phyloP scores from a whole-genome alignment of 2,797 vertebrate genomes.

The Percopsis omiscomaycus region DNA sequence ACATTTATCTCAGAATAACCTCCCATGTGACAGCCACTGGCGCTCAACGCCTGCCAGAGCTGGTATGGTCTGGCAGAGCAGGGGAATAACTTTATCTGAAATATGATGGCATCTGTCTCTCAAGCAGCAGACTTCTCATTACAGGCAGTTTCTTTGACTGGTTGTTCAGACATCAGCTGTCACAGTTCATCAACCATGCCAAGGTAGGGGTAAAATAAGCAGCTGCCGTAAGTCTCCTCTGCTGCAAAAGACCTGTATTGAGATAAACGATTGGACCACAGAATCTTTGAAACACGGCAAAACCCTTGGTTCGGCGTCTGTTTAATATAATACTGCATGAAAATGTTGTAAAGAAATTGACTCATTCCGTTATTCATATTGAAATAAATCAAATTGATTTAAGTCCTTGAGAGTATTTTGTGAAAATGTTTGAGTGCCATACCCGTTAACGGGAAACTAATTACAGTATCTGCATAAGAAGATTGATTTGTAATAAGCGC shows the following conservation, averaged over 20 bases:
- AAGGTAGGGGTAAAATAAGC: slow-evolving; percentile 70
- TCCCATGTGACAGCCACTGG: slow-evolving; percentile 47
- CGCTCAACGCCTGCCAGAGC: slow-evolving; percentile 48
- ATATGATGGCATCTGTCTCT: slow-evolving; percentile 78
- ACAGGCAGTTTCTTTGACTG: slow-evolving; percentile 75
- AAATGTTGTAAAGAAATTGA: too few relatives aligned
- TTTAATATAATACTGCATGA: slow-evolving; percentile 13
- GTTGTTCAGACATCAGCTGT: slow-evolving; percentile 76
- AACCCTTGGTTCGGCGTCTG: slow-evolving; percentile 21
- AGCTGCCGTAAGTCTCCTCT: slow-evolving; percentile 67
- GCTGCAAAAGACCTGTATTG: slow-evolving; percentile 51
- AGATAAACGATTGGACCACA: slow-evolving; percentile 58
- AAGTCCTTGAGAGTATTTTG: too few relatives aligned
- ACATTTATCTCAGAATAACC: slow-evolving; percentile 53
- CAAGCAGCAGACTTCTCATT: slow-evolving; percentile 75
- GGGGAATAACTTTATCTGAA: slow-evolving; percentile 73
- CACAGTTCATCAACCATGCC: slow-evolving; percentile 73
- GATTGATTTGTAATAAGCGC: too few relatives aligned
- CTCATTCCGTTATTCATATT: too few relatives aligned
- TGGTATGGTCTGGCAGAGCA: slow-evolving; percentile 25
- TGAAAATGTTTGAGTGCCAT: too few relatives aligned
- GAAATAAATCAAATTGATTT: too few relatives aligned
- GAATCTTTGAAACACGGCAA: slow-evolving; percentile 37
- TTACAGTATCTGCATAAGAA: too few relatives aligned
- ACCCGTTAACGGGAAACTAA: too few relatives aligned